A percentile compares a stretch with the other conserved stretches of the same genome.
phyloP scores from a whole-genome alignment of 2,113 vertebrate species.

The Urocolius indicus region DNA sequence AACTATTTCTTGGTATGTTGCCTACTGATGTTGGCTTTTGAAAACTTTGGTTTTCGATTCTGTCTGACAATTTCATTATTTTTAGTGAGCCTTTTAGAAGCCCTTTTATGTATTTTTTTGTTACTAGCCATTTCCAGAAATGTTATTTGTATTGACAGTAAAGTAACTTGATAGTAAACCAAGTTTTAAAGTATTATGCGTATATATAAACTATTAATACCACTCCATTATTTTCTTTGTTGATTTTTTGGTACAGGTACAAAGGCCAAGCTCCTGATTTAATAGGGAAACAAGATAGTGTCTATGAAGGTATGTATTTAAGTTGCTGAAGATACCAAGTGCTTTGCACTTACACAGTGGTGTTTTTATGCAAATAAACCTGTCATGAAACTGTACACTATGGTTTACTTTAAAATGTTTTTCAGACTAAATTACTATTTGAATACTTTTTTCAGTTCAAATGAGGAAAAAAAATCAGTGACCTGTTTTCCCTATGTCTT shows the following conservation, averaged over 20 bases:
- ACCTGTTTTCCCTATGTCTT: background rate
- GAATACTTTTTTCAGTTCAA: background rate
- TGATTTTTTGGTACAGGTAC: conserved; percentile 81
- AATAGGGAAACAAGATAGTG: conserved; percentile 97
- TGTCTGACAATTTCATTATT: background rate
- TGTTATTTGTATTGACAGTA: background rate
- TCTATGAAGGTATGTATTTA: conserved; percentile 91
- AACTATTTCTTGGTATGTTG: background rate
- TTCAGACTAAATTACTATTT: background rate
- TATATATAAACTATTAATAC: background rate
- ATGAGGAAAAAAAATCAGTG: background rate
- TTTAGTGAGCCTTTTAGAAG: background rate
- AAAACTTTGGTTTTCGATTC: background rate
- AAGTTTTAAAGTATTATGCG: background rate
- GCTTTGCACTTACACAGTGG: background rate
- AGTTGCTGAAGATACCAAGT: background rate
- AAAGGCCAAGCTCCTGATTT: conserved; percentile 97
- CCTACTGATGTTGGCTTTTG: background rate
- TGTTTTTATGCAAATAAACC: background rate
- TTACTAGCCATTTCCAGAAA: background rate
- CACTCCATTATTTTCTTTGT: background rate
- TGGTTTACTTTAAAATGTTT: background rate
- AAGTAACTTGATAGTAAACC: background rate
- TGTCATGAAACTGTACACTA: background rate
- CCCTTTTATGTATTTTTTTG: background rate